phyloP scores from a whole-genome alignment of 2,888 invertebrate species.

The Dyspetes luteomarginatus region DNA sequence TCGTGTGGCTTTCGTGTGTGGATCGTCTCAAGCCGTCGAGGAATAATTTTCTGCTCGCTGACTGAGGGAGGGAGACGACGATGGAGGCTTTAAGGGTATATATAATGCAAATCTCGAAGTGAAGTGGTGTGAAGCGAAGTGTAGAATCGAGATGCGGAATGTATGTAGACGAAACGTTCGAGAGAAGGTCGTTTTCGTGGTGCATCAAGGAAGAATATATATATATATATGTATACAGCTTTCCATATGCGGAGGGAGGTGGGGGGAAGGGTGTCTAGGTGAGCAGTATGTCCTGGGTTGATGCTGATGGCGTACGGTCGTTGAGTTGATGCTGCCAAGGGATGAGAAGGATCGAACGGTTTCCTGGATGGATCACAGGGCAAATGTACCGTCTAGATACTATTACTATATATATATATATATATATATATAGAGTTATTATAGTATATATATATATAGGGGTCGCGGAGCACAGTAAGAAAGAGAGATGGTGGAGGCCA shows the following conservation, averaged over 20 bases:
- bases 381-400: conserved; percentile 18
- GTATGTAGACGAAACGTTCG: conserved; percentile 51
- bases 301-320: conserved; percentile 50
- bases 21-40: conserved; percentile 56
- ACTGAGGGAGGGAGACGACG: conserved; percentile 33
- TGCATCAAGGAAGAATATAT: conserved; percentile 22
- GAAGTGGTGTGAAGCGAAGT: conserved; percentile 59
- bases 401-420: conserved; percentile 28
- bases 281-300: conserved; percentile 28
- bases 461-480: not conserved
- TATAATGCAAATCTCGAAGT: conserved; percentile 47
- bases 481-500: conserved; percentile 28
- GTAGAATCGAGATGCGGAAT: conserved; percentile 62
- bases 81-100: conserved; percentile 17
- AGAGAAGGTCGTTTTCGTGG: conserved; percentile 1
- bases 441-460: not conserved
- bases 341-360: conserved; percentile 52
- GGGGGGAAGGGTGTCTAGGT: conserved; percentile 25
- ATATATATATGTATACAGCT: too few species aligned
- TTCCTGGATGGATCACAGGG: conserved; percentile 42
- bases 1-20: not conserved
- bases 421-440: too few species aligned
- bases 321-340: conserved; percentile 37
- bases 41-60: conserved; percentile 77
- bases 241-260: too few species aligned